Evolutionary conservation across 2,888 invertebrate genomes (phyloP), one percentile per base, ranked within the genome.

Genomic region (Morpho deidamia): DNA sequence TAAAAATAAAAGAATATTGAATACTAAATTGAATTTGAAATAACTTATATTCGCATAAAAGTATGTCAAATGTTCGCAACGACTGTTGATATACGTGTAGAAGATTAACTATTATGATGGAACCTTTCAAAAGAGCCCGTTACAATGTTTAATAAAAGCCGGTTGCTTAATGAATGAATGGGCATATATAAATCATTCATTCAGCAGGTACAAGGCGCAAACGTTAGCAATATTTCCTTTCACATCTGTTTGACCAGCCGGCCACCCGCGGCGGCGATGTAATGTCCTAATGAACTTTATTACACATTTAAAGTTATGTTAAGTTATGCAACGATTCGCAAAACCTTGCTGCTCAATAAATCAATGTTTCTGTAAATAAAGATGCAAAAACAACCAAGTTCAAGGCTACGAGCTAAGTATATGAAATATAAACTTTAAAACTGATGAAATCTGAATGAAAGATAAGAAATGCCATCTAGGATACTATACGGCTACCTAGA

Each of bases 161-260:
- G 34, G 34, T 44, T 34, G 34, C 34, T 11, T 44, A 44, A 44
- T 37, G 37, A 45, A 45, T 14, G 14, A 45, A 37, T 14, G 10
- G 11, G 11, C 44, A 33, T 44, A 37, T 7, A 45, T 45, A 45
- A 45, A 45, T 45, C 45, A 45, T 45, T 37, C 45, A 45, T 45
- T 45, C 35, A 45, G 37, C 45, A 37, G 45, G 12, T 45, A 45
- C 45, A 45, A 14, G 14, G 14, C 37, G 37, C 35, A 37, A 45
- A 45, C 14, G 45, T 35, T 35, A 14, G 45, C 37, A 11, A 45
- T 37, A 45, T 45, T 45, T 45, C 45, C 45, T 45, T 45, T 45
- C 37, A 45, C 37, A 33, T 45, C 37, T 37, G n/a, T 45, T 2
- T 34, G 34, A 45, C 45, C 37, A 45, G 37, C 37, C 45, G 45